These are phyloP conservation scores for Pelobates cultripes DNA, from an alignment of 2,797 vertebrate species.

Conservation along the genomic window DNA sequence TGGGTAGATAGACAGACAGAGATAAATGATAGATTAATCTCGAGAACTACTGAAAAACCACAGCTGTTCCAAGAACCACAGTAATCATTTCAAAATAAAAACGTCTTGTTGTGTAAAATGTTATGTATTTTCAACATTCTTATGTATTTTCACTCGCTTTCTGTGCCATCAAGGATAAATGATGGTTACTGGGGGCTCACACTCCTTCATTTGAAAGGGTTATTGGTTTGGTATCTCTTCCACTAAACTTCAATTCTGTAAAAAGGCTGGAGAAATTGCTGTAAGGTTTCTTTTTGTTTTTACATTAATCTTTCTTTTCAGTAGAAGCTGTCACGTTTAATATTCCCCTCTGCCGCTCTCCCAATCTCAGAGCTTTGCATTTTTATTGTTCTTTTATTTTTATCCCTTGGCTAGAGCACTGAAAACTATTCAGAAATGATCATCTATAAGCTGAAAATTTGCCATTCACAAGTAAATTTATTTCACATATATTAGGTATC, in stretches of 20 bases:
- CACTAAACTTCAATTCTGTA: neutral
- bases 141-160: neutral
- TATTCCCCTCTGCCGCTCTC: constrained; percentile 36
- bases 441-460: constrained; percentile 34
- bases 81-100: too few species aligned
- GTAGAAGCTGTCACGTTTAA: constrained; percentile 30
- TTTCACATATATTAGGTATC: constrained; percentile 35
- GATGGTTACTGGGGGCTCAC: neutral
- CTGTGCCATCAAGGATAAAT: neutral
- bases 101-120: too few species aligned
- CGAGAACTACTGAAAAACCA: too few species aligned
- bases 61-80: too few species aligned
- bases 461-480: constrained; percentile 33
- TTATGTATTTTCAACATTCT: neutral
- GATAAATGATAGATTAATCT: too few species aligned
- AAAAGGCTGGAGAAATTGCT: neutral
- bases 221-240: neutral
- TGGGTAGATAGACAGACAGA: too few species aligned
- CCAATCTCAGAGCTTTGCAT: constrained; percentile 45
- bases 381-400: constrained; percentile 52
- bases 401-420: constrained; percentile 36
- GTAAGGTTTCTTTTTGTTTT: constrained; percentile 28
- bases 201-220: neutral
- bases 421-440: constrained; percentile 43
- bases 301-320: constrained; percentile 44